Base-by-base conservation (phyloP, 2,797 vertebrate genomes). In the Danio tinwini region DNA sequence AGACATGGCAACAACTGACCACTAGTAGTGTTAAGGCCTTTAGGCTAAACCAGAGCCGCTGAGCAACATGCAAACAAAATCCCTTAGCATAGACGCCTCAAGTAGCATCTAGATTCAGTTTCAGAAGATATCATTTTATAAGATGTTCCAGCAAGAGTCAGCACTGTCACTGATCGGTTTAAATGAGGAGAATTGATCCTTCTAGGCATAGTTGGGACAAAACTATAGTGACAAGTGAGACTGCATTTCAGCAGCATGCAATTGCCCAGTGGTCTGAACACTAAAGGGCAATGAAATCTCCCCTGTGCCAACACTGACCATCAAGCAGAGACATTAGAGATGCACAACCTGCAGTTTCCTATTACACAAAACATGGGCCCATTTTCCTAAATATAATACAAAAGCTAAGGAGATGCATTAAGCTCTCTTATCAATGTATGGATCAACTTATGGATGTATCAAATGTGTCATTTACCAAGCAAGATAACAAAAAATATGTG, bases 1-100 rank as follows among this genome's bases (percentile, higher is more conserved):
- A 68, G 64, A 44, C 44, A 78, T 75, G n/a, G 52, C 70, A 84
- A 79, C 67, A 40, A 5, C 67, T 79, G 61, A 78, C 56, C 45
- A 59, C 45, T 42, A 64, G 47, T 71, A 63, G 63, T 74, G 70
- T 59, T 65, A 53, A 69, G 63, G 71, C 68, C 61, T 64, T 62
- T 16, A 19, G 45, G 73, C 76, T 69, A 12, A 69, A 19, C n/a
- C 14, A 76, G 58, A 81, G 63, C 52, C 56, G 42, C 2, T 5
- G 47, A 73, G 6, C 67, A 19, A 19, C 10, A 47, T 76, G 61
- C 52, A 75, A n/a, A 74, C 40, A 7, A 19, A 19, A n/a, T 56
- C 10, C 14, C 56, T 61, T 59, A 49, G 13, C 39, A 12, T 45
- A 50, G 37, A 67, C 47, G 53, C 49, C 55, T 64, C 7, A 4